These are phyloP conservation scores for Homalodisca vitripennis DNA, from an alignment of 1,140 invertebrate genomes.

Conservation along the genomic window DNA sequence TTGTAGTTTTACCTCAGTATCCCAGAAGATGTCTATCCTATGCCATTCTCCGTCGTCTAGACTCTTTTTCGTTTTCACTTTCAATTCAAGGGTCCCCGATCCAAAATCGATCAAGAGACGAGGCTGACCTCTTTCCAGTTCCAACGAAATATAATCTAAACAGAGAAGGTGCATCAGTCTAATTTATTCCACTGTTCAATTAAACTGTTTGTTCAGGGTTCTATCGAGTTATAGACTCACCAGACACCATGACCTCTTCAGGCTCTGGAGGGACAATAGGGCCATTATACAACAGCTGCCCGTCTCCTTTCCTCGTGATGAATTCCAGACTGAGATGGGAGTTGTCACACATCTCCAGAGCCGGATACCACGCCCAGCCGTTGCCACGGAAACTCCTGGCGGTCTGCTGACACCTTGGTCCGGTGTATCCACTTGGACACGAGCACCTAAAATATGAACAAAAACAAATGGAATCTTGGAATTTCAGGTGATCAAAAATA, in stretches of 20 bases:
- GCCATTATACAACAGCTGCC: conserved; percentile 94
- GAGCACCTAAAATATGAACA: conserved; percentile 76
- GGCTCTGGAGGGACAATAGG: conserved; percentile 89
- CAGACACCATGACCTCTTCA: conserved; percentile 84
- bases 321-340: conserved; percentile 95
- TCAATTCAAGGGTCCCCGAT: conserved; percentile 85
- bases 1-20: conserved; percentile 66
- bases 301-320: conserved; percentile 85
- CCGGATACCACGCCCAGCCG: conserved; percentile 95
- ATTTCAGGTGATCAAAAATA: no score
- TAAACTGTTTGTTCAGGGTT: no score
- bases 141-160: conserved; percentile 88
- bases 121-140: conserved; percentile 88
- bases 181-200: no score
- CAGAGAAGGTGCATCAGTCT: no score
- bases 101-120: conserved; percentile 92
- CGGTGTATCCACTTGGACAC: conserved; percentile 88
- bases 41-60: conserved; percentile 97
- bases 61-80: conserved; percentile 81
- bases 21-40: conserved; percentile 92
- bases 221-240: conserved; percentile 47
- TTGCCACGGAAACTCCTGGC: conserved; percentile 89
- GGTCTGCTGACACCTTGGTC: conserved; percentile 94
- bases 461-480: no score
- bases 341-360: conserved; percentile 93